phyloP scores from a whole-genome alignment of 2,888 invertebrate species.

The Esperia sulphurella region DNA sequence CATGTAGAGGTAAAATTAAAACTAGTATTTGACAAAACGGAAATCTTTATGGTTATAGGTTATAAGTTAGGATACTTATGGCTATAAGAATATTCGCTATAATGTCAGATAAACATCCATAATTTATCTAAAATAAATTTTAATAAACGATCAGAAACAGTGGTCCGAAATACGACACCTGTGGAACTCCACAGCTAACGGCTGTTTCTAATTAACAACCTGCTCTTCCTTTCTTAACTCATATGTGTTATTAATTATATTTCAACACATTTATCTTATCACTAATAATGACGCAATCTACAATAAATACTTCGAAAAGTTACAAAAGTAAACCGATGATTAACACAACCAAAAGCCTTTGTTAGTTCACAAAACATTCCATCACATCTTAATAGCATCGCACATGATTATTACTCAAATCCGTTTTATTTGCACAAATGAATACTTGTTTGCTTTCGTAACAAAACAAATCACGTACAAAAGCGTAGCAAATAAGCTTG shows the following conservation, averaged over 20 bases:
- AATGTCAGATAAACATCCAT: no score
- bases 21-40: no score
- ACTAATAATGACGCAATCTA: no score
- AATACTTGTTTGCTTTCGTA: not conserved
- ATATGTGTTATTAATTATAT: no score
- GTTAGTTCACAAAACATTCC: not conserved
- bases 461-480: conserved; percentile 1
- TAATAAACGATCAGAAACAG: not conserved
- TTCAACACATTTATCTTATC: no score
- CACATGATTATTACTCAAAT: not conserved
- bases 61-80: no score
- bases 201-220: no score
- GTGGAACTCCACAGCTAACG: not conserved
- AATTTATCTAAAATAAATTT: no score
- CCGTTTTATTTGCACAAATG: conserved; percentile 1
- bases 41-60: no score
- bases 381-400: not conserved
- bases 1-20: no score
- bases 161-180: not conserved
- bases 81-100: no score
- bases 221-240: no score
- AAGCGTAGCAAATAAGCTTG: conserved; percentile 1
- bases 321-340: not conserved
- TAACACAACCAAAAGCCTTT: not conserved
- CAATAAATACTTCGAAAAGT: not conserved